phyloP scores from a whole-genome alignment of 2,888 invertebrate species.

The Melieria crassipennis region DNA sequence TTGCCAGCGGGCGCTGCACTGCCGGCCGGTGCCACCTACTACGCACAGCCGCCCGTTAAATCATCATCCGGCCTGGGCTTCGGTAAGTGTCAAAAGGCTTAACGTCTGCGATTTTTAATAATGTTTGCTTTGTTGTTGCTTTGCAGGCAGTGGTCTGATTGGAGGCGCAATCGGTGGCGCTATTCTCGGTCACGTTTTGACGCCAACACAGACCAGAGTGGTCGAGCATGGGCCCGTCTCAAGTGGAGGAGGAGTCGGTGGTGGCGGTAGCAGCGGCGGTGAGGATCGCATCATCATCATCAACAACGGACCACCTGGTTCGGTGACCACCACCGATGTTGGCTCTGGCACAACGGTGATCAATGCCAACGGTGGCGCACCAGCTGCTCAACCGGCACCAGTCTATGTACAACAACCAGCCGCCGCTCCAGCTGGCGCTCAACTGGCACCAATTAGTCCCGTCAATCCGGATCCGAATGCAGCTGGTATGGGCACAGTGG shows the following conservation, averaged over 20 bases:
- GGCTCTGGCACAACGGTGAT: constrained; percentile 58
- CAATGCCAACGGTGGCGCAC: constrained; percentile 45
- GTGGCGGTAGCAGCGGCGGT: constrained; percentile 40
- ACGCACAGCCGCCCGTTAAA: constrained; percentile 56
- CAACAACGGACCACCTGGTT: constrained; percentile 63
- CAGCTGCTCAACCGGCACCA: constrained; percentile 8
- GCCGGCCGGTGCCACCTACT: constrained; percentile 53
- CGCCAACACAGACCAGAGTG: constrained; percentile 56
- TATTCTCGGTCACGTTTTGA: constrained; percentile 59
- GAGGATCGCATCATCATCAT: constrained; percentile 63
- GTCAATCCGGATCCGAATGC: constrained; percentile 1
- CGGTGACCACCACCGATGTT: constrained; percentile 55
- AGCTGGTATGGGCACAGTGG: constrained; percentile 20
- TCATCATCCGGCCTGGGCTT: constrained; percentile 57
- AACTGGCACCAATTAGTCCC: constrained; percentile 38
- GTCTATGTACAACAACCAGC: not conserved
- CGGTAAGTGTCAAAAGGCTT: constrained; percentile 49
- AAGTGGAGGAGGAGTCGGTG: constrained; percentile 46
- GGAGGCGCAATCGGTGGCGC: constrained; percentile 63
- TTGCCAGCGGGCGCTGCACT: constrained; percentile 48
- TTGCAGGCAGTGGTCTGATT: constrained; percentile 58
- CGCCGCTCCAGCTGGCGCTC: constrained; percentile 20
- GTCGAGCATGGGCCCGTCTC: constrained; percentile 47
- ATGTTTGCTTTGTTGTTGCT: not conserved
- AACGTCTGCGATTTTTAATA: too few relatives aligned